Base-by-base conservation (phyloP, 2,888 invertebrate species). In the Labia minor region DNA sequence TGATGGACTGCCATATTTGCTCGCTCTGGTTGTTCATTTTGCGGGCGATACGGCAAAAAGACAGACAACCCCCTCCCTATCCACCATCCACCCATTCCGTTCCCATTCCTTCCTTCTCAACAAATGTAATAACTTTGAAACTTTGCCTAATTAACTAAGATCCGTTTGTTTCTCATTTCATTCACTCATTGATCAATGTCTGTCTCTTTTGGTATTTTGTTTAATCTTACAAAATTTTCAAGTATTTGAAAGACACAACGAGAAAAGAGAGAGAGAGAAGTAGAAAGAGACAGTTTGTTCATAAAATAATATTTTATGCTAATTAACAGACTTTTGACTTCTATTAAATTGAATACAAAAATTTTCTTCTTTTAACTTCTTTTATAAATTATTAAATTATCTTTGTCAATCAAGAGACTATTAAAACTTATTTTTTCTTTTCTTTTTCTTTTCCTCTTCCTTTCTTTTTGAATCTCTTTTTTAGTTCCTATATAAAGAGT, bases 101-200 rank as follows among this genome's bases (percentile, higher is more conserved):
- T n/a, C n/a, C n/a, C n/a, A n/a, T n/a, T n/a, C 8, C 26, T 26
- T 26, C 3, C 26, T 26, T 8, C 26, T 8, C 26, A 26, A 16
- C 49, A 49, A 49, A 49, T 49, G 49, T 49, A 49, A 49, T 49
- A 49, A 49, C n/a, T 49, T 49, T 11, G 49, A 49, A 49, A 49
- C 49, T 49, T 49, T 49, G 49, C 16, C 49, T 49, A 49, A 49
- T 49, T 49, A 49, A 49, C 49, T 49, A 4, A 49, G 49, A 49
- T 49, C 49, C 49, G 49, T 49, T 49, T 49, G 49, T 49, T 49
- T 49, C 49, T 49, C 49, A 16, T 49, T 49, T 49, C 49, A 49
- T 49, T 49, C 49, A 49, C 16, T 49, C 49, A 49, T 49, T 49
- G 49, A 49, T 49, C 49, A 49, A 49, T 49, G 49, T 49, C 49